These are phyloP conservation scores for Trinectes maculatus DNA, from an alignment of 2,113 vertebrate species.

Conservation along the genomic window DNA sequence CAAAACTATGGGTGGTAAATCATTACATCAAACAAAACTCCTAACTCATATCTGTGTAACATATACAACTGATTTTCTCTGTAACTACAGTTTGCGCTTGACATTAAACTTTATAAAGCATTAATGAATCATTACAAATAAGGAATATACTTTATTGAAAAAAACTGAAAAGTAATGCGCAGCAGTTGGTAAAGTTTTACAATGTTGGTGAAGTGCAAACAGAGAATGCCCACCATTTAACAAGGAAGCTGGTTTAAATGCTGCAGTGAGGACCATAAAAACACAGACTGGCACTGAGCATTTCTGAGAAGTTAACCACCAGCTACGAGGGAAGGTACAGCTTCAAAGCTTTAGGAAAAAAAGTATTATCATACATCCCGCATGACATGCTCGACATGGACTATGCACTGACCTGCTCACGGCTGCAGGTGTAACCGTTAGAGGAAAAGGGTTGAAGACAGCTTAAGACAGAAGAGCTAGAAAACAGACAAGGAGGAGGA, in stretches of 20 bases:
- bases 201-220: constrained; percentile 3
- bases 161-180: not conserved
- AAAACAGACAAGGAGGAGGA: constrained; percentile 49
- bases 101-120: too few relatives aligned
- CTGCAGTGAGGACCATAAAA: constrained; percentile 32
- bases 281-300: constrained; percentile 3
- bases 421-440: constrained; percentile 51
- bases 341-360: constrained; percentile 4
- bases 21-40: too few relatives aligned
- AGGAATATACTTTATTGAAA: too few relatives aligned
- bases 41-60: too few relatives aligned
- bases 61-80: too few relatives aligned
- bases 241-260: constrained; percentile 23
- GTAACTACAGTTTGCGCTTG: too few relatives aligned
- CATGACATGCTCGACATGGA: not conserved
- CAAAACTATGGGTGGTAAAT: too few relatives aligned
- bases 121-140: too few relatives aligned
- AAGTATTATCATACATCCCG: constrained; percentile 6
- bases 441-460: constrained; percentile 8
- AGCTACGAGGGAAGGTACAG: not conserved
- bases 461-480: constrained; percentile 1
- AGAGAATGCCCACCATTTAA: constrained; percentile 18
- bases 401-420: not conserved
- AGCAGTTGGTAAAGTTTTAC: constrained; percentile 10
- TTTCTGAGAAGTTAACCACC: constrained; percentile 26